Percentiles rank a stretch among this genome's conserved stretches.
Conservation (phyloP, 2,888 invertebrate species). For the Tetanocera ferruginea region DNA sequence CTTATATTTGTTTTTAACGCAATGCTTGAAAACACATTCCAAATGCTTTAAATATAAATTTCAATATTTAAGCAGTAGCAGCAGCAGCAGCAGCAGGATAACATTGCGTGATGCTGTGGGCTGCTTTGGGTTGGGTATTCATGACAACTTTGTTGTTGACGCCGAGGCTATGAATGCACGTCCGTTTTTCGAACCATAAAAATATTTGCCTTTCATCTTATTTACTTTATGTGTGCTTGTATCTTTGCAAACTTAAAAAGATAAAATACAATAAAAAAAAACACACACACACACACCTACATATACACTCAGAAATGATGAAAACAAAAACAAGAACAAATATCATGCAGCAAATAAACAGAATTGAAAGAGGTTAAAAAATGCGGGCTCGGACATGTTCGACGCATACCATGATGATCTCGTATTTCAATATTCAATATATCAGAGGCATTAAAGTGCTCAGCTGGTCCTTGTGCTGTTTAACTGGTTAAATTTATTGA, state of each 20-base stretch:
- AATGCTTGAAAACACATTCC: conserved; percentile 34
- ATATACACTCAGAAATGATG: neutral
- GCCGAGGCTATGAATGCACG: neutral
- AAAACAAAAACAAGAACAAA: conserved; percentile 1
- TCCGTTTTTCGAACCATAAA: conserved; percentile 29
- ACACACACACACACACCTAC: neutral
- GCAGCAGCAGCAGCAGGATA: neutral
- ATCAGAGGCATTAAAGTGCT: conserved; percentile 32
- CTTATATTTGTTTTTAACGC: conserved; percentile 24
- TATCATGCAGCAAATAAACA: conserved; percentile 9
- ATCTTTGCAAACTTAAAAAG: conserved; percentile 11
- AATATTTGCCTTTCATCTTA: conserved; percentile 42
- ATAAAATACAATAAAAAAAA: conserved; percentile 7
- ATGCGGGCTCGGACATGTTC: conserved; percentile 30
- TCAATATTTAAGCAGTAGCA: conserved; percentile 38
- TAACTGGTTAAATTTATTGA: conserved; percentile 35
- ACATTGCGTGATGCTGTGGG: neutral
- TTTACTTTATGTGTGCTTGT: conserved; percentile 36
- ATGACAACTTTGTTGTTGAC: neutral
- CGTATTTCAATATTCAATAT: conserved; percentile 36
- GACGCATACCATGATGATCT: neutral
- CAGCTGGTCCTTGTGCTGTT: conserved; percentile 21
- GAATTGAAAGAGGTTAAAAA: conserved; percentile 30
- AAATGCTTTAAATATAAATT: conserved; percentile 42
- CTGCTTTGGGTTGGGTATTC: neutral